Evolutionary conservation across 2,888 invertebrate species (phyloP).

Genomic region (Amorpha juglandis): DNA sequence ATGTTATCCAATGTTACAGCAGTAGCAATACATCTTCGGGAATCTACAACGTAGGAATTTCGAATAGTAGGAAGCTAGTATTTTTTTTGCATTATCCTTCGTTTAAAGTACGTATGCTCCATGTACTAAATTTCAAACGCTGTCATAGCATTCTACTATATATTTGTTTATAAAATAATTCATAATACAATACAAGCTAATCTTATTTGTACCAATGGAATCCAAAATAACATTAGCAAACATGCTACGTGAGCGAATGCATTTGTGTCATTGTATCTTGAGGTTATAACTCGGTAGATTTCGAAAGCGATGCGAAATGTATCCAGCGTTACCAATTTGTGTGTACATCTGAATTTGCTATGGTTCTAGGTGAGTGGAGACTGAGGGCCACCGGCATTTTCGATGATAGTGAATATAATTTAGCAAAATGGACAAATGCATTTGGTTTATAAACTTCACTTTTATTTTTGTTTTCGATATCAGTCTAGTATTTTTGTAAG

Average conservation of each 20-base stretch:
- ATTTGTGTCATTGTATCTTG: conserved; percentile 27
- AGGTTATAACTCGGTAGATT: conserved; percentile 6
- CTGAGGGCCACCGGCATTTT: conserved; percentile 4
- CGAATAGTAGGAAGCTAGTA: too few species aligned
- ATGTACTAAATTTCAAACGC: too few species aligned
- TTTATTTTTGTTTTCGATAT: too few species aligned
- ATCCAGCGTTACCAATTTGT: not conserved
- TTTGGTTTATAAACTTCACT: not conserved
- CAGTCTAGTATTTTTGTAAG: too few species aligned
- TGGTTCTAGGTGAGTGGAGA: conserved; percentile 14
- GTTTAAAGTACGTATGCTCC: too few species aligned
- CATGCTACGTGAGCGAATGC: conserved; percentile 24
- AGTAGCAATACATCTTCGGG: too few species aligned
- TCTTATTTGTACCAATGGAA: conserved; percentile 23
- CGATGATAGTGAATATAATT: conserved; percentile 2
- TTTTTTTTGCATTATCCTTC: too few species aligned
- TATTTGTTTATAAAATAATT: not conserved
- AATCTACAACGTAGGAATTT: too few species aligned
- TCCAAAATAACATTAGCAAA: conserved; percentile 30
- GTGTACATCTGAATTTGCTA: conserved; percentile 7
- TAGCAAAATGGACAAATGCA: conserved; percentile 1
- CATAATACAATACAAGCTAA: not conserved
- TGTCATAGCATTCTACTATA: not conserved
- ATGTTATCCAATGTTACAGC: too few species aligned
- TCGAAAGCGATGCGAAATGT: conserved; percentile 21